phyloP scores from a whole-genome alignment of 2,888 invertebrate species.

The Ctena decussata region DNA sequence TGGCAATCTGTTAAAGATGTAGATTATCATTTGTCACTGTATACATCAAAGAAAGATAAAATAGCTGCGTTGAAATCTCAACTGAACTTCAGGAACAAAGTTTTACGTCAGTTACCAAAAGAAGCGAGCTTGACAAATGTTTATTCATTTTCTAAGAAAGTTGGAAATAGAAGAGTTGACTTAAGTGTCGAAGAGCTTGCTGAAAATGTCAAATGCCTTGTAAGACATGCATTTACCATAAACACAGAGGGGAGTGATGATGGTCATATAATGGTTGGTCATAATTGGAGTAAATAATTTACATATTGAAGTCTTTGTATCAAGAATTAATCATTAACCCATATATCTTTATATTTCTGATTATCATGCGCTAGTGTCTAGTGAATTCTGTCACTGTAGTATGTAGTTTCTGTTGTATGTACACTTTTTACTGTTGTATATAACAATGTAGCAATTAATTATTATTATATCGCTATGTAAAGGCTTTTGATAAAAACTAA shows the following conservation, averaged over 20 bases:
- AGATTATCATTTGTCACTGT: conserved; percentile 18
- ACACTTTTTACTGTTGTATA: not conserved
- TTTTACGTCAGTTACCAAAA: conserved; percentile 31
- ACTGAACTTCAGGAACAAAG: conserved; percentile 33
- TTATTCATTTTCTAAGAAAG: conserved; percentile 19
- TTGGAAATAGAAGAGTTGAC: conserved; percentile 20
- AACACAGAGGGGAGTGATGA: not conserved
- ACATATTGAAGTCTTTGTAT: not conserved
- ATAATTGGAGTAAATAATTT: not conserved
- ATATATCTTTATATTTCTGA: not conserved
- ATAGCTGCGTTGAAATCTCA: conserved; percentile 34
- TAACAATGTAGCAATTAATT: too few relatives aligned
- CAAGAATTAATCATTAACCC: not conserved
- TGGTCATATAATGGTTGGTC: conserved; percentile 21
- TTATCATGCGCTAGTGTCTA: not conserved
- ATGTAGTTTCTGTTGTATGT: not conserved
- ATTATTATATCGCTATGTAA: too few relatives aligned
- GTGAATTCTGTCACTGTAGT: not conserved
- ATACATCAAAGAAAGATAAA: conserved; percentile 44
- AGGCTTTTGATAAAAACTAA: too few relatives aligned
- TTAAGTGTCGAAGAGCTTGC: conserved; percentile 28
- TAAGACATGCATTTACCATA: conserved; percentile 24
- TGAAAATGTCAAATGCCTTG: conserved; percentile 30
- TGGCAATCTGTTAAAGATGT: conserved; percentile 56
- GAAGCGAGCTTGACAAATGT: conserved; percentile 2